Evolutionary conservation across 2,113 vertebrate species (phyloP).

Genomic region (Alligator sinensis): DNA sequence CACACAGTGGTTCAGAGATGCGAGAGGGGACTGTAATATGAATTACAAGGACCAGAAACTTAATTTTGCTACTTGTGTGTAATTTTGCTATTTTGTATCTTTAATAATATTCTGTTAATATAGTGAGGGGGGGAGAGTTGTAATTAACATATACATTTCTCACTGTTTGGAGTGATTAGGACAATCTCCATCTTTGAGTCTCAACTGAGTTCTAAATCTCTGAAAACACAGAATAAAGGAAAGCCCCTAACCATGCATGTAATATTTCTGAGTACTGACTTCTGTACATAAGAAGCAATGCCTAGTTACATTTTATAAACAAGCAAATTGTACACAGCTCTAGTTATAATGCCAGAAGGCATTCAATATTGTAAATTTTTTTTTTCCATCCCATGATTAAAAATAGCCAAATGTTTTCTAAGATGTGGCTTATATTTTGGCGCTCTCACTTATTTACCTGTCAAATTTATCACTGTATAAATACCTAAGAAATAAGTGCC

Average conservation of each 20-base stretch:
- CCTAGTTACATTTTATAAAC: neutral
- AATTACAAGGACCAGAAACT: neutral
- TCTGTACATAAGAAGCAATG: neutral
- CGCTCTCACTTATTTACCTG: neutral
- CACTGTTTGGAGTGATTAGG: too few species aligned
- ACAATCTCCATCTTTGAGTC: neutral
- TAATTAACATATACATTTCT: too few species aligned
- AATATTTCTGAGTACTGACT: fast-evolving
- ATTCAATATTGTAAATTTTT: neutral
- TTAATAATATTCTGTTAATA: neutral
- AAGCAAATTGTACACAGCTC: neutral
- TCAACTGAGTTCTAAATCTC: neutral
- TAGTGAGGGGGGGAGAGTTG: neutral
- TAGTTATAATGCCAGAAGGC: neutral
- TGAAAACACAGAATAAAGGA: neutral
- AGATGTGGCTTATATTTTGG: fast-evolving
- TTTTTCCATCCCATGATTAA: neutral
- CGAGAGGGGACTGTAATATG: neutral
- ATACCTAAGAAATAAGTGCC: neutral
- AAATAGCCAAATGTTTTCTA: neutral
- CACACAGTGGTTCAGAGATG: neutral
- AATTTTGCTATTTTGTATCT: neutral
- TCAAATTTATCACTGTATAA: neutral
- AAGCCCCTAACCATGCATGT: fast-evolving
- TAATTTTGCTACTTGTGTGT: neutral